phyloP scores from a whole-genome alignment of 1,140 invertebrate genomes.

The Nomia melanderi region DNA sequence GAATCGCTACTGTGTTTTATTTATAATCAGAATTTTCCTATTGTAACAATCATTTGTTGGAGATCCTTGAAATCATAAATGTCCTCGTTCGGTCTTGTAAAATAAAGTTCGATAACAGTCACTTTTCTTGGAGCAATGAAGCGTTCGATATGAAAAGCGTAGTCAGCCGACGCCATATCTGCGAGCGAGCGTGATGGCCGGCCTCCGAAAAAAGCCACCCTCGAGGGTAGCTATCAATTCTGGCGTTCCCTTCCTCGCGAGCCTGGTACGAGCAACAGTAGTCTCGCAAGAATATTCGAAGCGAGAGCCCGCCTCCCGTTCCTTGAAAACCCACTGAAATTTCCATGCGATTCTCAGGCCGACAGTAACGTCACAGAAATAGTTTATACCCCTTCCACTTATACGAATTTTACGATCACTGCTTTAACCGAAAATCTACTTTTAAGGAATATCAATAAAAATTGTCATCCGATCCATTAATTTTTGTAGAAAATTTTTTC shows the following conservation, averaged over 20 bases:
- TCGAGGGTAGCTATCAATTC: conserved; percentile 75
- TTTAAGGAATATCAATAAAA: too few species aligned
- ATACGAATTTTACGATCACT: too few species aligned
- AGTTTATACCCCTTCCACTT: too few species aligned
- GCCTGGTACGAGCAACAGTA: conserved; percentile 69
- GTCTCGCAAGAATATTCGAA: conserved; percentile 77
- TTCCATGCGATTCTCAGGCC: conserved; percentile 63
- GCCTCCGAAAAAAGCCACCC: conserved; percentile 76
- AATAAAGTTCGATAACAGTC: not conserved
- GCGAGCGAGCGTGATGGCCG: conserved; percentile 78
- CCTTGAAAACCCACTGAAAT: conserved; percentile 62
- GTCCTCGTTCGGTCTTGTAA: not conserved
- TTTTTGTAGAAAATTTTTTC: too few species aligned
- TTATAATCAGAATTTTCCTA: too few species aligned
- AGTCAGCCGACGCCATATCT: conserved; percentile 76
- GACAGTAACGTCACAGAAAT: not conserved
- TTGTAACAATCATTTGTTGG: not conserved
- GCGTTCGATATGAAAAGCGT: conserved; percentile 18
- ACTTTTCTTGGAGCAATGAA: conserved; percentile 1
- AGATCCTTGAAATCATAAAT: not conserved
- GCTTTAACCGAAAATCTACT: too few species aligned
- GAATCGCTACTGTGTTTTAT: too few species aligned
- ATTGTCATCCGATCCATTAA: too few species aligned
- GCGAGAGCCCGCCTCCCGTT: conserved; percentile 53
- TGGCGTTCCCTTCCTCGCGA: conserved; percentile 68